Percentiles rank a stretch among this genome's conserved stretches.
Conservation (phyloP, 2,888 invertebrate genomes). For the Amphipyra berbera region DNA sequence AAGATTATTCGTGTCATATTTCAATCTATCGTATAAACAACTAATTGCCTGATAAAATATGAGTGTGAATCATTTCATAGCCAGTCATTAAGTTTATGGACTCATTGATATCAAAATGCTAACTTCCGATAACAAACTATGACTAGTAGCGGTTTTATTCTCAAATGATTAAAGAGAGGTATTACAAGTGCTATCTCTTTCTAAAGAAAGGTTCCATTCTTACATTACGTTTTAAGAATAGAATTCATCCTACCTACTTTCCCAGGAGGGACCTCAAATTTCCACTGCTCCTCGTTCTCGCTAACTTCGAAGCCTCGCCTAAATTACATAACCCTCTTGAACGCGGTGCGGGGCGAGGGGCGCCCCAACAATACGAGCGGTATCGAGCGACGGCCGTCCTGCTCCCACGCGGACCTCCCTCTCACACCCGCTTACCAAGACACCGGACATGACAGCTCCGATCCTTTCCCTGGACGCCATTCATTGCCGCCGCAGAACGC, state of each 20-base stretch:
- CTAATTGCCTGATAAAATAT: not conserved
- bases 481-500: conserved; percentile 65
- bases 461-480: conserved; percentile 65
- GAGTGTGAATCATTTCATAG: conserved; percentile 13
- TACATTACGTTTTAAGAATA: not conserved
- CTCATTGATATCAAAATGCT: conserved; percentile 7
- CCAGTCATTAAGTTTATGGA: not conserved
- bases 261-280: conserved; percentile 7
- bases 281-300: conserved; percentile 27
- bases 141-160: conserved; percentile 3
- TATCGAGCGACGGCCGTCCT: conserved; percentile 75
- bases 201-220: not conserved
- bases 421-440: conserved; percentile 53
- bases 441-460: conserved; percentile 62
- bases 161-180: not conserved
- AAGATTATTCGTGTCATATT: conserved; percentile 10
- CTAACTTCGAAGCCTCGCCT: conserved; percentile 52
- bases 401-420: conserved; percentile 51
- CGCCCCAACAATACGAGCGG: conserved; percentile 75
- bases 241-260: not conserved
- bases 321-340: conserved; percentile 71
- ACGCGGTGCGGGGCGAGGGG: conserved; percentile 64
- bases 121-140: conserved; percentile 8
- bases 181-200: not conserved
- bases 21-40: not conserved